Base-by-base conservation (phyloP, 2,113 vertebrate genomes). In the Engraulis encrasicolus region DNA sequence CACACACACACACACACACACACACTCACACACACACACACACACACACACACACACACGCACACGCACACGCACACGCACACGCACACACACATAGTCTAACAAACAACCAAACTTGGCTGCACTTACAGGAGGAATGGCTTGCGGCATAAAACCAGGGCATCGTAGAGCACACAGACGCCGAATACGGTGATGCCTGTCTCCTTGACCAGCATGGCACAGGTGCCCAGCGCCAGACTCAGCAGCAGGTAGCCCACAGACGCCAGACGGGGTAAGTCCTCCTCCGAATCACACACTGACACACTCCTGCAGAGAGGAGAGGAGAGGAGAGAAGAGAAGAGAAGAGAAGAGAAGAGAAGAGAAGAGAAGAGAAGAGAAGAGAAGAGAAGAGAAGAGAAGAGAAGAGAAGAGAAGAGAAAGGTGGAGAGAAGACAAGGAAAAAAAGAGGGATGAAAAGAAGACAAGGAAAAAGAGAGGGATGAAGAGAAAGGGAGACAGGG, bases 191-290 rank as follows among this genome's bases (percentile, higher is more conserved):
- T 99, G 92, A 99, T 86, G 74, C 98, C 98, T 0, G 98, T 99
- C 91, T 99, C 98, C 85, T 99, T 99, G 81, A 99, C 97, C 94
- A 99, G 93, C 98, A 99, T 99, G 83, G 98, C 97, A 54, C 97
- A 96, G 0, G 97, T 97, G 40, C 98, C 98, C 93, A 99, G 93
- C 34, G 97, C 86, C 88, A 99, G 91, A 86, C 96, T 97, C 89
- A 96, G 88, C 66, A 95, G 78, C 93, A 99, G 90, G 82, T 93
- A 97, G 85, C 93, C 89, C 0, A 90, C 91, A 0, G 96, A 97
- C 36, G 89, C 93, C 0, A 96, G 97, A 83, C 94, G 86, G 78
- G 97, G 96, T 84, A 96, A 93, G 45, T 90, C 84, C 85, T 96
- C 95, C 81, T 93, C 95, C 3, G 89, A 91, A 38, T 91, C 84